Evolutionary conservation across 2,113 vertebrate species (phyloP).

Genomic region (Gasterosteus aculeatus): DNA sequence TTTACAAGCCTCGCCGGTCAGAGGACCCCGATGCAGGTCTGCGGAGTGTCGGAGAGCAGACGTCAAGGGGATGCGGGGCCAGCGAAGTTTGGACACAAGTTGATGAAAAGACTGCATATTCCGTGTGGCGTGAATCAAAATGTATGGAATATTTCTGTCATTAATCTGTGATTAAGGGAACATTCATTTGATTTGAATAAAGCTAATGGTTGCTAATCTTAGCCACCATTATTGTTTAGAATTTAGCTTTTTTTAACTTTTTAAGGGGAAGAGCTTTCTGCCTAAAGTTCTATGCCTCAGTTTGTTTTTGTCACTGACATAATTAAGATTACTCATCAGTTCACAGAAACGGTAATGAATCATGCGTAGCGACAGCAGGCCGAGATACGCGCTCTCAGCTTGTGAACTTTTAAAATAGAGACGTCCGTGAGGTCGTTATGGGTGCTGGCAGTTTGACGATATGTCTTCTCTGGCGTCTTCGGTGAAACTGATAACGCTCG

Average conservation of each 20-base stretch:
- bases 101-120: neutral
- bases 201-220: neutral
- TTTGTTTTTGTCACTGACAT: neutral
- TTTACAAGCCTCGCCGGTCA: conserved; percentile 28
- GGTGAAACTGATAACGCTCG: conserved; percentile 60
- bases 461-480: conserved; percentile 48
- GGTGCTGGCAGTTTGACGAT: conserved; percentile 48
- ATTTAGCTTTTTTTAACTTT: neutral
- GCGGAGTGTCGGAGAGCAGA: neutral
- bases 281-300: neutral
- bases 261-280: neutral
- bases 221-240: neutral
- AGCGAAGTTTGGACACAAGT: neutral
- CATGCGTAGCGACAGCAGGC: neutral
- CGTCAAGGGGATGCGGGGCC: neutral
- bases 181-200: neutral
- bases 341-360: neutral
- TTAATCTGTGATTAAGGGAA: neutral
- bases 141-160: neutral
- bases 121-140: neutral
- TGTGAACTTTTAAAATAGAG: conserved; percentile 40
- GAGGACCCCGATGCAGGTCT: neutral
- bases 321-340: neutral
- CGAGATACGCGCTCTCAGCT: neutral
- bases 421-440: conserved; percentile 34